Percentiles rank a stretch among this genome's conserved stretches.
Conservation (phyloP, 2,113 vertebrate species). For the Galemys pyrenaicus region DNA sequence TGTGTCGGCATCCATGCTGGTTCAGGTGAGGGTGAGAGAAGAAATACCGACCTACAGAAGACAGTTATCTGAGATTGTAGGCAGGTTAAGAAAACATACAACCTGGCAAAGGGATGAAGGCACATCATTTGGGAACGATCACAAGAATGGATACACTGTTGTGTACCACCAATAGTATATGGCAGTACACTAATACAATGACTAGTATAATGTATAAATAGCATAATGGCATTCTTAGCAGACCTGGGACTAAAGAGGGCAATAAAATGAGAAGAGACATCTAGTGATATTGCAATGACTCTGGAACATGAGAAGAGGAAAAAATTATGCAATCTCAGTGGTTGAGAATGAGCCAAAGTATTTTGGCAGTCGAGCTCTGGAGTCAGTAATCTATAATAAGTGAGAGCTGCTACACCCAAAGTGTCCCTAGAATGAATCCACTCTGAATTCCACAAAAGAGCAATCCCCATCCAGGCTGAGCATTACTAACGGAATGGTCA, state of each 20-base stretch:
- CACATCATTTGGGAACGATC: not conserved
- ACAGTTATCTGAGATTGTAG: not conserved
- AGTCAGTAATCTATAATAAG: constrained; percentile 45
- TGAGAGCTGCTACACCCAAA: constrained; percentile 8
- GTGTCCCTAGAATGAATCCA: constrained; percentile 1
- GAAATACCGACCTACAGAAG: not conserved
- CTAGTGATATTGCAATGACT: not conserved
- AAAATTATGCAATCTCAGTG: constrained; percentile 18
- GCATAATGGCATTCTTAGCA: not conserved
- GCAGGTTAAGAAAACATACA: not conserved
- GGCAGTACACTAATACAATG: not conserved
- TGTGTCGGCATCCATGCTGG: not conserved
- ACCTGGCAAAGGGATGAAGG: not conserved
- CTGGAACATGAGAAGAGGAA: constrained; percentile 18
- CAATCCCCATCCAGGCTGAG: not conserved
- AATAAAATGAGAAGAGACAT: not conserved
- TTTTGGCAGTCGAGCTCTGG: constrained; percentile 38
- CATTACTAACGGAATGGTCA: constrained; percentile 19
- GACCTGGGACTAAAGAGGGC: not conserved
- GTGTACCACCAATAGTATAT: not conserved
- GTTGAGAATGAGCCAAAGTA: constrained; percentile 50
- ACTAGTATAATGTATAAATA: not conserved
- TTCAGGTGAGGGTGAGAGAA: not conserved
- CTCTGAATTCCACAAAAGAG: constrained; percentile 24
- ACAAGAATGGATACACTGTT: not conserved